Percentiles rank a stretch among this genome's conserved stretches.
phyloP scores from a whole-genome alignment of 2,797 vertebrate species.

The Hypotaenidia okinawae region DNA sequence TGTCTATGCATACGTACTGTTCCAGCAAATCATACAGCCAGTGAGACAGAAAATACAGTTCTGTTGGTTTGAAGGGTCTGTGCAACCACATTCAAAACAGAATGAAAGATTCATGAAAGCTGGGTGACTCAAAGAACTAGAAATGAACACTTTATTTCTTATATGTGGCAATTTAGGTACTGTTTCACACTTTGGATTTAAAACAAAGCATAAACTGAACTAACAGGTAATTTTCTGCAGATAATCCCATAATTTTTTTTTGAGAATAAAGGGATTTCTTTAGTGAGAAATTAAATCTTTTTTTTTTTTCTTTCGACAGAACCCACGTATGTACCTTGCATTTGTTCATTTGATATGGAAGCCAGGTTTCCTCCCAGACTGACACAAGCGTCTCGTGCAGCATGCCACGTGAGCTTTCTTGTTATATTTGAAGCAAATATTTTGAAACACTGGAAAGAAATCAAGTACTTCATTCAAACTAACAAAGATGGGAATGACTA shows the following conservation, averaged over 20 bases:
- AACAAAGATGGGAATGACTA: background rate
- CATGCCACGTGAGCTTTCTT: conserved; percentile 79
- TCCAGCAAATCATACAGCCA: background rate
- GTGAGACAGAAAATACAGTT: background rate
- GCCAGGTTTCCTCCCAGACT: conserved; percentile 87
- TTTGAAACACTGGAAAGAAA: conserved; percentile 86
- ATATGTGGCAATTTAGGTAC: background rate
- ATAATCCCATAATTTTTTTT: background rate
- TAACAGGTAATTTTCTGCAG: background rate
- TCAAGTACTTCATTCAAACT: background rate
- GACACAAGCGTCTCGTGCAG: conserved; percentile 80
- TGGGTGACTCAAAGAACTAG: background rate
- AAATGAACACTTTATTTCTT: background rate
- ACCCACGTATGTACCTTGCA: conserved; percentile 83
- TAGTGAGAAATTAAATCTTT: background rate
- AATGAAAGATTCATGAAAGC: background rate
- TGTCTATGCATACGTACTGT: accelerated
- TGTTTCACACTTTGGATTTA: background rate
- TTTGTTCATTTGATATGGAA: conserved; percentile 78
- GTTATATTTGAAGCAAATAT: conserved; percentile 70
- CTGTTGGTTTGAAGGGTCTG: background rate
- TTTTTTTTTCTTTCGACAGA: background rate
- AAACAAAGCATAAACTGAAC: background rate
- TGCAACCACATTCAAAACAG: background rate
- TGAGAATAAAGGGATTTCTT: background rate